Base-by-base conservation (phyloP, 2,888 invertebrate genomes). In the Chydorus sphaericus region DNA sequence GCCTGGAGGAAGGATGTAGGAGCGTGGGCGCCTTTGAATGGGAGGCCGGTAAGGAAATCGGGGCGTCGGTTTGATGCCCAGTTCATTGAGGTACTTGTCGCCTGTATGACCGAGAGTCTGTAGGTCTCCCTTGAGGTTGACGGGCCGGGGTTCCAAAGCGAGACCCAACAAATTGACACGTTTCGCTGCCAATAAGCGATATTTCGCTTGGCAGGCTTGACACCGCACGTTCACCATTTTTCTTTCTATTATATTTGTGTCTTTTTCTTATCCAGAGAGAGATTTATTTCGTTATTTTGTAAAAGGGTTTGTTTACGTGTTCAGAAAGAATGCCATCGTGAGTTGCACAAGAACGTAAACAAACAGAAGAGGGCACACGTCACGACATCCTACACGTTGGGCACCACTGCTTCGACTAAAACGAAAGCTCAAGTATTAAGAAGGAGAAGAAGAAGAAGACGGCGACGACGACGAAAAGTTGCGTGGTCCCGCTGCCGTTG, bases 41-140 rank as follows among this genome's bases (percentile, higher is more conserved):
- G 69, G 68, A 16, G 68, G 67, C 60, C 65, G 65, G 61, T 70
- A 70, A 48, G 68, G 69, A 62, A 69, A 68, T 58, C 63, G 63
- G 16, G 68, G 68, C 14, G 50, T 36, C 10, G 33, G 48, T 4
- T 49, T 31, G n/a, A n/a, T n/a, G n/a, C n/a, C n/a, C n/a, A n/a
- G n/a, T n/a, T n/a, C n/a, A n/a, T n/a, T n/a, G n/a, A n/a, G n/a
- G n/a, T n/a, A n/a, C n/a, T n/a, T n/a, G n/a, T n/a, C n/a, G n/a
- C n/a, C n/a, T n/a, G n/a, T n/a, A n/a, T n/a, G n/a, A n/a, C n/a
- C n/a, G n/a, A n/a, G n/a, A n/a, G n/a, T n/a, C n/a, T n/a, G n/a
- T n/a, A n/a, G n/a, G n/a, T n/a, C n/a, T n/a, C n/a, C n/a, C n/a
- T n/a, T n/a, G n/a, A n/a, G n/a, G n/a, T n/a, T n/a, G 26, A 59